Evolutionary conservation across 2,888 invertebrate genomes (phyloP).

Genomic region (Chydorus sphaericus): DNA sequence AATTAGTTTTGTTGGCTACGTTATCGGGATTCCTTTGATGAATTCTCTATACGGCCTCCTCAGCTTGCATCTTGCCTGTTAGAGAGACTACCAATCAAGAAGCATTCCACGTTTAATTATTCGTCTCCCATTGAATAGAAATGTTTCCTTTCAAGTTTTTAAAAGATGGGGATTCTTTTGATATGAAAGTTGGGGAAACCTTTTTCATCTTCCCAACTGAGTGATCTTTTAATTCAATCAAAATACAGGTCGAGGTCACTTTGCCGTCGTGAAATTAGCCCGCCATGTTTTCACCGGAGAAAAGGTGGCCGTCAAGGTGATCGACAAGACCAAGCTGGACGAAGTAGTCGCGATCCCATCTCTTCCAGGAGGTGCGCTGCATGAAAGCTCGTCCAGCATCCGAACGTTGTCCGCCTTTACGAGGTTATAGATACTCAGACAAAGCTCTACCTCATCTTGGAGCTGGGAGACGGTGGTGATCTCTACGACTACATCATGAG

Average conservation of each 20-base stretch:
- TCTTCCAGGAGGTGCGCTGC: conserved; percentile 75
- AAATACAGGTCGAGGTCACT: conserved; percentile 80
- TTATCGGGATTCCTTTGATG: too few species aligned
- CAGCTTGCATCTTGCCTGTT: too few species aligned
- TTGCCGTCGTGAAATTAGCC: conserved; percentile 95
- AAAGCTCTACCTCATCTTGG: conserved; percentile 89
- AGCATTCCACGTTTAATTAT: too few species aligned
- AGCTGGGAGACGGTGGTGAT: conserved; percentile 95
- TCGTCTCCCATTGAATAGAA: too few species aligned
- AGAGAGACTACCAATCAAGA: too few species aligned
- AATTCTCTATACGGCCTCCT: too few species aligned
- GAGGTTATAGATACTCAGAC: conserved; percentile 99
- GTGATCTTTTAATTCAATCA: too few species aligned
- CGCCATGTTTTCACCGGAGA: conserved; percentile 97
- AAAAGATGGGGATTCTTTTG: too few species aligned
- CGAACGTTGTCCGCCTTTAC: conserved; percentile 93
- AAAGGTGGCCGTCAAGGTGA: conserved; percentile 69
- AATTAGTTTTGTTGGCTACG: too few species aligned
- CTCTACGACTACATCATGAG: conserved; percentile 97
- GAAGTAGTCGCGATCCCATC: conserved; percentile 87
- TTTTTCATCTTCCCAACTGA: too few species aligned
- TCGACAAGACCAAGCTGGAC: conserved; percentile 95
- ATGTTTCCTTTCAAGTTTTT: too few species aligned
- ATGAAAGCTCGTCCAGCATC: conserved; percentile 99
- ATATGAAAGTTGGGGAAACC: too few species aligned